Percentiles rank a stretch among this genome's conserved stretches.
These are phyloP conservation scores for Sinocyclocheilus anophthalmus DNA, from an alignment of 2,113 vertebrate genomes.

Conservation along the genomic window DNA sequence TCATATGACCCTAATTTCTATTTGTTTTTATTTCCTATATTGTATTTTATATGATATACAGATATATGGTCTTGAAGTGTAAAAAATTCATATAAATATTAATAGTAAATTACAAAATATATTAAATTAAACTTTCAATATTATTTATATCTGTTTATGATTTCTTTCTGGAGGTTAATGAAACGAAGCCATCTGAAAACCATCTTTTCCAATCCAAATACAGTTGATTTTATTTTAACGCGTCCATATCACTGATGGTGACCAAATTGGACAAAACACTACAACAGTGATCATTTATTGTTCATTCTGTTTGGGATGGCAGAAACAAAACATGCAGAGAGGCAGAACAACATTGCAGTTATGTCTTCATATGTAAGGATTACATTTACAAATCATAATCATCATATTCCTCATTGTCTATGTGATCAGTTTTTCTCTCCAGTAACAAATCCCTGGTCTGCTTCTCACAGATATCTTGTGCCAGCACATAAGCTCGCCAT, in stretches of 20 bases:
- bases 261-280: neutral
- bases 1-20: no score
- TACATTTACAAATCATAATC: conserved; percentile 73
- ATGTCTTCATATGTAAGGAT: neutral
- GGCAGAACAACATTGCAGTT: neutral
- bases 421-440: conserved; percentile 25
- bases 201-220: neutral
- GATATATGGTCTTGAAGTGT: no score
- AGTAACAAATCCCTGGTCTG: conserved; percentile 52
- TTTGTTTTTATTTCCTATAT: no score
- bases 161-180: neutral
- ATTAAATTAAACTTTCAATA: no score
- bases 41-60: no score
- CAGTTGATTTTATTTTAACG: neutral
- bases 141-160: neutral
- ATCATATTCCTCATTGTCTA: conserved; percentile 74
- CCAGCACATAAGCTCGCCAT: conserved; percentile 79
- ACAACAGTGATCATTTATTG: neutral
- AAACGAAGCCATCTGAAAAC: neutral
- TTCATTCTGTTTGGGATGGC: neutral
- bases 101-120: no score
- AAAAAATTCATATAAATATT: no score
- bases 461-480: conserved; percentile 73
- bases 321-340: neutral
- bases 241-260: neutral